Base-by-base conservation (phyloP, 2,797 vertebrate species). In the Peromyscus melanophrys region DNA sequence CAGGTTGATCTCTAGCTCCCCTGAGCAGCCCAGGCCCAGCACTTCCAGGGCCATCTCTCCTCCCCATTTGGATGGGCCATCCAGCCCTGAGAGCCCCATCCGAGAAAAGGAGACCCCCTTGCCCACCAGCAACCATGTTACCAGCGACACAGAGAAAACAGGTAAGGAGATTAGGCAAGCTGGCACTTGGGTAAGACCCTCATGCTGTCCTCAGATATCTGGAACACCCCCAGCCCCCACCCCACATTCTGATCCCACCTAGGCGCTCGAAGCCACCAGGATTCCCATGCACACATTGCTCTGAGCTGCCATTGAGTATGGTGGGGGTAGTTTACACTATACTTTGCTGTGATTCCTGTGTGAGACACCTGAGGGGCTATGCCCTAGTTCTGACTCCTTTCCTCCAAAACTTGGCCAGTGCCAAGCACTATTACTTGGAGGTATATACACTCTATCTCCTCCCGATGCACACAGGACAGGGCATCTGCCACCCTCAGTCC, bases 111-210 rank as follows among this genome's bases (percentile, higher is more conserved):
- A 76, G 5, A 17, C 14, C 29, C 0, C 2, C 21, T 40, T 10
- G 9, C 81, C 65, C 7, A 80, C 57, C 73, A 92, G 34, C 89
- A 96, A 92, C 81, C 92, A 90, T 0, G n/a, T 63, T 2, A 0
- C 86, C 2, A 0, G 4, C 0, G 6, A 87, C 13, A 5, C 6
- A 3, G 84, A 84, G 52, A 78, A 97, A 76, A 61, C 93, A 96
- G 98, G 98, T 98, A 97, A 88, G 97, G 57, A 90, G 75, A 37
- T 29, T 23, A 49, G 2, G 12, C 6, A 37, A 34, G 46, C 25
- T 6, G 21, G 34, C 7, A 25, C 43, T 13, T 69, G 19, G 46
- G 43, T 69, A 69, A n/a, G 83, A 86, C 21, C 13, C 31, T 52
- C 43, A 16, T 34, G 17, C 43, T 69, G 83, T 65, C 46, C 63